A percentile compares a stretch with the other conserved stretches of the same genome.
Evolutionary conservation across 2,888 invertebrate species (phyloP).

Genomic region (Chrysomela aeneicollis): DNA sequence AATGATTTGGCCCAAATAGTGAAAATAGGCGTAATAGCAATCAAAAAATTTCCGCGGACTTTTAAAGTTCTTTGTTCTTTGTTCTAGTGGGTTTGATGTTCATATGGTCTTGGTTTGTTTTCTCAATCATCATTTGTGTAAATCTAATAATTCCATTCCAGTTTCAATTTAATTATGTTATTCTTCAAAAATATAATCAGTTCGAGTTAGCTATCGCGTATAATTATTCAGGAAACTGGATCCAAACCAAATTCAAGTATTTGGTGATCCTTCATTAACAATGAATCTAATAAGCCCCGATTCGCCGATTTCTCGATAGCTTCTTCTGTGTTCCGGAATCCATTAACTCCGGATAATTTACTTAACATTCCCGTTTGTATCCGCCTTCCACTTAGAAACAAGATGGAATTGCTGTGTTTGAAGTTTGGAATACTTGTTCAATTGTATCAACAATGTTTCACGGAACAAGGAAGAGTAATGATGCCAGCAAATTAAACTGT

Average conservation of each 20-base stretch:
- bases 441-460: not conserved
- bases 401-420: not conserved
- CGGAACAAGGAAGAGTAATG: not conserved
- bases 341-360: not conserved
- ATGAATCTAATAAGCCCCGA: not conserved
- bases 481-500: not conserved
- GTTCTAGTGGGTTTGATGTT: no score
- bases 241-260: not conserved
- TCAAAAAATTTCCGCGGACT: no score
- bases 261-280: conserved; percentile 1
- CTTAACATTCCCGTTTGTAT: not conserved
- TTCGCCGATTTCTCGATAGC: not conserved
- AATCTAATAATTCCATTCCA: no score
- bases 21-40: no score
- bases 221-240: no score
- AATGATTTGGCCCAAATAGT: no score
- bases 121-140: no score
- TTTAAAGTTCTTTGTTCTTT: no score
- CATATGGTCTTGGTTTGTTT: no score
- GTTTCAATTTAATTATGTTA: not conserved
- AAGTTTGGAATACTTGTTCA: not conserved
- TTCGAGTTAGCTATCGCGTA: not conserved
- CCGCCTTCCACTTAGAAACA: not conserved
- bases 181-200: not conserved
- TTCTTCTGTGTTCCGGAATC: not conserved